phyloP scores from a whole-genome alignment of 2,113 vertebrate genomes.

The Alouatta palliata region DNA sequence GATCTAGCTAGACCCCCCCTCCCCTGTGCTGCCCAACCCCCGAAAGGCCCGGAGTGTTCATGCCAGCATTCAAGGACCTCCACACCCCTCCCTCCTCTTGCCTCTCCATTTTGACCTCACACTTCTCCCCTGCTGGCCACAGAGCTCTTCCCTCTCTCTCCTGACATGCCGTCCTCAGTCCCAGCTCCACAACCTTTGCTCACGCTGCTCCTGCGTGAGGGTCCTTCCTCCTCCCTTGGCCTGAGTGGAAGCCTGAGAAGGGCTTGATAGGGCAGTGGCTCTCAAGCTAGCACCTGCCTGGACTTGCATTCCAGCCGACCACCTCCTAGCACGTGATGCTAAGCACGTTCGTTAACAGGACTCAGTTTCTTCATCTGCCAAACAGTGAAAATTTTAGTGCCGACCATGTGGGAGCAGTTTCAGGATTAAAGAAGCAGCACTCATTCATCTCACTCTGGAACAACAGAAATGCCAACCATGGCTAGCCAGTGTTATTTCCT shows the following conservation, averaged over 20 bases:
- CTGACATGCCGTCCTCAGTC: rapidly evolving
- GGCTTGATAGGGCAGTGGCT: rapidly evolving
- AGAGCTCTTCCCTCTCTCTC: background rate
- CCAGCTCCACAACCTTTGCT: background rate
- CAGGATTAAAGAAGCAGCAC: background rate
- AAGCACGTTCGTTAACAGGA: background rate
- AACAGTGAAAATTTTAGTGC: background rate
- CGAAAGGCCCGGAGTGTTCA: background rate
- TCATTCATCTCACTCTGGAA: background rate
- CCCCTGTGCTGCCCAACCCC: rapidly evolving
- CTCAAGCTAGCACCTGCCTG: background rate
- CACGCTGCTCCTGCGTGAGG: background rate
- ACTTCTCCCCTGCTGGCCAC: background rate
- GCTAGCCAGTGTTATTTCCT: background rate
- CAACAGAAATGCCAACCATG: background rate
- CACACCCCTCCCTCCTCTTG: background rate
- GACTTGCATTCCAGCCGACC: background rate
- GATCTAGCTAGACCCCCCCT: background rate
- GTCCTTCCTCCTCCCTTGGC: background rate
- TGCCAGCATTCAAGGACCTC: background rate
- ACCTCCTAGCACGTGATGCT: rapidly evolving
- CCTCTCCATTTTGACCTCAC: background rate
- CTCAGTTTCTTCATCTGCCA: background rate
- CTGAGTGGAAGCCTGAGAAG: no score
- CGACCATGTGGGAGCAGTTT: rapidly evolving